A percentile compares a stretch with the other conserved stretches of the same genome.
Evolutionary conservation across 2,797 vertebrate species (phyloP).

Genomic region (Thripadectes ignobilis): DNA sequence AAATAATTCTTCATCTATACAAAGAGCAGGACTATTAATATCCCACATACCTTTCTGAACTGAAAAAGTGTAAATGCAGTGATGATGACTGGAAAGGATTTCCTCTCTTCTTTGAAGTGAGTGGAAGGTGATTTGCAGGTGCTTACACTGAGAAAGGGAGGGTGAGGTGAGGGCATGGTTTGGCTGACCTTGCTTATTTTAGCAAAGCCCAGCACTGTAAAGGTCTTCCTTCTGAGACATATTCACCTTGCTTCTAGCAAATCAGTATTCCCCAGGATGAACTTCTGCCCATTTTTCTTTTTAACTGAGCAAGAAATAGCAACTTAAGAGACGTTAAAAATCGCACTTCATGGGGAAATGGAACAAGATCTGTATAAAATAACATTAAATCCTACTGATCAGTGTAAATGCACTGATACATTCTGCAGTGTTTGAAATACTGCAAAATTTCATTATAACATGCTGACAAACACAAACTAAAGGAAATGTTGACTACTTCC

Average conservation of each 20-base stretch:
- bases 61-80: neutral
- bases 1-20: neutral
- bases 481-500: neutral
- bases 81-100: neutral
- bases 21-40: neutral
- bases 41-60: neutral
- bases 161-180: neutral
- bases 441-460: neutral
- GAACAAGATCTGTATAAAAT: neutral
- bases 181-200: neutral
- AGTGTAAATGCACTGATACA: neutral
- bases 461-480: neutral
- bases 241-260: neutral
- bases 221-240: neutral
- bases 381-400: neutral
- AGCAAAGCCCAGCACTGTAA: neutral
- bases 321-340: neutral
- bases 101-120: neutral
- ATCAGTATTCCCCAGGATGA: neutral
- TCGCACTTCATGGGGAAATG: neutral
- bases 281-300: neutral
- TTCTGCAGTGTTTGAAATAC: neutral
- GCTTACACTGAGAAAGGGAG: neutral
- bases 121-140: neutral
- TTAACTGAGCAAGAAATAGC: neutral